phyloP scores from a whole-genome alignment of 2,888 invertebrate species.

The Ormyrus labotus region DNA sequence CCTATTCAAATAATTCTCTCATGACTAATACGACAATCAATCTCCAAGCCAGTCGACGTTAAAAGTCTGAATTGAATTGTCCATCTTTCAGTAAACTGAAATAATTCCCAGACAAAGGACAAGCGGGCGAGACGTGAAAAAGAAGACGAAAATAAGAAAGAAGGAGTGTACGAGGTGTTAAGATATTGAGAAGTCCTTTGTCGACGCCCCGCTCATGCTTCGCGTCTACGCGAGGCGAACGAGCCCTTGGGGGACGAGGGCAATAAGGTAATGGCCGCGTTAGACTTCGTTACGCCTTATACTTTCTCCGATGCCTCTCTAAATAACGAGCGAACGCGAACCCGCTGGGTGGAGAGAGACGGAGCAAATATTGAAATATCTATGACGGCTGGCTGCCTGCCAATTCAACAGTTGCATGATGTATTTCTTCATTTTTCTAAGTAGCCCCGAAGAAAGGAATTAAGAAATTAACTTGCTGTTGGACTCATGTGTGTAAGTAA shows the following conservation, averaged over 20 bases:
- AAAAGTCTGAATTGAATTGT: too few relatives aligned
- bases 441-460: constrained; percentile 30
- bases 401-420: constrained; percentile 33
- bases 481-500: neutral
- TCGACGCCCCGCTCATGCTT: constrained; percentile 11
- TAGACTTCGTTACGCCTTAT: constrained; percentile 42
- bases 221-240: constrained; percentile 11
- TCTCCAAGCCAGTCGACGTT: too few relatives aligned
- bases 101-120: too few relatives aligned
- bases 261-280: constrained; percentile 51
- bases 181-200: constrained; percentile 42
- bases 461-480: constrained; percentile 31
- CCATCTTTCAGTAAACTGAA: too few relatives aligned
- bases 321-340: constrained; percentile 31
- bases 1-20: too few relatives aligned
- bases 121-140: too few relatives aligned
- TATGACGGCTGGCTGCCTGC: constrained; percentile 12
- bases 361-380: constrained; percentile 53
- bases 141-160: neutral
- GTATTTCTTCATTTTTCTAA: constrained; percentile 54
- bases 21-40: too few relatives aligned
- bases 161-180: constrained; percentile 9
- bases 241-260: constrained; percentile 45
- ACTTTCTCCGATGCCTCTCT: constrained; percentile 44
- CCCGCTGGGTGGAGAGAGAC: neutral